A percentile compares a stretch with the other conserved stretches of the same genome.
These are phyloP conservation scores for Triops cancriformis DNA, from an alignment of 1,140 invertebrate species.

Conservation along the genomic window DNA sequence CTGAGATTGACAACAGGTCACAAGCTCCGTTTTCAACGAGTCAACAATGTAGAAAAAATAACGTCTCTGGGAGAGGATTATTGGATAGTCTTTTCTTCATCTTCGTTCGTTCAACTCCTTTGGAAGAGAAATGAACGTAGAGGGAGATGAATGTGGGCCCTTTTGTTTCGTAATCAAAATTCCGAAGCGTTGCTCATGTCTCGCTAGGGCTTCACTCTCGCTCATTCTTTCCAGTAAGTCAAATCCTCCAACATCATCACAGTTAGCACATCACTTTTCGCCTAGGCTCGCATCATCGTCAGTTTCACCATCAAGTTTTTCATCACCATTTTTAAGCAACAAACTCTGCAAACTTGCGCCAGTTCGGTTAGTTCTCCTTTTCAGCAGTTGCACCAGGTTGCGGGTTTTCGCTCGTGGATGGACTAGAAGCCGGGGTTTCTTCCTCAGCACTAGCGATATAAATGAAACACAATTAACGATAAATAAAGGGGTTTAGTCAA, in stretches of 20 bases:
- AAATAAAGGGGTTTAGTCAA: neutral
- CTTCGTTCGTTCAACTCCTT: neutral
- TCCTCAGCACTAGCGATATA: slow-evolving; percentile 1
- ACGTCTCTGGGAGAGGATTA: slow-evolving; percentile 11
- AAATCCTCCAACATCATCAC: neutral
- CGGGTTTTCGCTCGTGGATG: neutral
- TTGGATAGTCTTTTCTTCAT: neutral
- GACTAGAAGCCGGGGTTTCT: slow-evolving; percentile 3
- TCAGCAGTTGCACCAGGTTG: neutral
- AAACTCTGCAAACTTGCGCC: too few species aligned
- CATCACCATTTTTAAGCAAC: too few species aligned
- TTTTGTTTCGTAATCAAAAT: neutral
- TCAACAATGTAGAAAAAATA: slow-evolving; percentile 14
- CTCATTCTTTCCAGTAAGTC: neutral
- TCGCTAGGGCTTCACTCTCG: too few species aligned
- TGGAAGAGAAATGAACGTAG: neutral
- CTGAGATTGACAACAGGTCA: slow-evolving; percentile 13
- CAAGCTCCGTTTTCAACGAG: slow-evolving; percentile 12
- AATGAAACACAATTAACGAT: neutral
- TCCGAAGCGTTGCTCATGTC: neutral
- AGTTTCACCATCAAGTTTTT: too few species aligned
- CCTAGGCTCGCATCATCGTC: neutral
- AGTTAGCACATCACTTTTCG: slow-evolving; percentile 8
- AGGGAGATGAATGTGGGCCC: neutral
- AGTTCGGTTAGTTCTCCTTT: neutral